Base-by-base conservation (phyloP, 1,140 invertebrate species). In the Caenorhabditis inopinata region DNA sequence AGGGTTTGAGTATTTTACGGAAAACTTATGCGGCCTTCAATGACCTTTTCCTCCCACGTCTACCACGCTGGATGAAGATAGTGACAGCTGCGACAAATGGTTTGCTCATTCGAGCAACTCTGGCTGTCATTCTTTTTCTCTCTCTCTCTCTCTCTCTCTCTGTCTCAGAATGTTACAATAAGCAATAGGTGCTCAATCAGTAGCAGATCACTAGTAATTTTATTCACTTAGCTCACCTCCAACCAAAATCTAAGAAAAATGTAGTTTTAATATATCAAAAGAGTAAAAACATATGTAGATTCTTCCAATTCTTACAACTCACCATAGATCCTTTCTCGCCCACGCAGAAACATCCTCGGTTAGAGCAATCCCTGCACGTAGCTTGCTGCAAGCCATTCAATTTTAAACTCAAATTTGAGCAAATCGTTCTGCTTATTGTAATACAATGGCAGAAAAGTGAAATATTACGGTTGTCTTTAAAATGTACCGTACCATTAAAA, bases 321-420 rank as follows among this genome's bases (percentile, higher is more conserved):
- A 87, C 85, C 86, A 88, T 87, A 32, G 77, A 83, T 51, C 86
- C 87, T 80, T 88, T 88, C 76, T 88, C 87, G 38, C 87, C 87
- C 9, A 88, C 86, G 58, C 87, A 88, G 82, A 88, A 88, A 58
- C 87, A 88, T 58, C 87, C 87, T 83, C 87, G 48, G 62, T 85
- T 83, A 18, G 87, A 85, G 74, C 87, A 88, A 74, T 88, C 87
- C 45, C 87, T 78, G 73, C 87, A 88, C 32, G 84, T 82, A 3
- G 81, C 62, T 87, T 88, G 87, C 87, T 88, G 79, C 82, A 88
- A 88, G 48, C 4, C 42, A 46, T 27, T n/a, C n/a, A n/a, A n/a
- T n/a, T n/a, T n/a, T n/a, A n/a, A n/a, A n/a, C n/a, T n/a, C n/a
- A n/a, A n/a, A n/a, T n/a, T n/a, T n/a, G n/a, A n/a, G n/a, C n/a